Evolutionary conservation across 2,797 vertebrate species (phyloP).

Genomic region (Gallinago solitaria): DNA sequence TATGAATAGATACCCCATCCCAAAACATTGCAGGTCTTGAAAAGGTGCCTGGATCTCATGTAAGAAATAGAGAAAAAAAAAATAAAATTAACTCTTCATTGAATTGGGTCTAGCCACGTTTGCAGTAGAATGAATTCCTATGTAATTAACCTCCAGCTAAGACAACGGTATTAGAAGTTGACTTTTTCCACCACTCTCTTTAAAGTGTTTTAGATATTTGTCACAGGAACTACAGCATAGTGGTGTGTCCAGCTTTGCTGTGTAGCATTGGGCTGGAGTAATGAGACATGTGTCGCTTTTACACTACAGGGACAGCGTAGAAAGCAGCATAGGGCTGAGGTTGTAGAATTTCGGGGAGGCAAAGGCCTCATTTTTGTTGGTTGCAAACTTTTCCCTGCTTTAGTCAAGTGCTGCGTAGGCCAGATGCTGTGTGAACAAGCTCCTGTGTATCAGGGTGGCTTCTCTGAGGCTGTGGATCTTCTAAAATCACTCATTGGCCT

Average conservation of each 20-base stretch:
- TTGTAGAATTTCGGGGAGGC: not conserved
- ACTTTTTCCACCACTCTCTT: not conserved
- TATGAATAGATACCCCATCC: not conserved
- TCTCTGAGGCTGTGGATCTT: slow-evolving; percentile 12
- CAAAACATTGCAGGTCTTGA: not conserved
- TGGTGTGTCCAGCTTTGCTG: not conserved
- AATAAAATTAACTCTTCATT: not conserved
- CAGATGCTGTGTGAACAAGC: not conserved
- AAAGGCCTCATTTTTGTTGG: not conserved
- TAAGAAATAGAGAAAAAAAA: not conserved
- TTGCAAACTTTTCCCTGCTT: not conserved
- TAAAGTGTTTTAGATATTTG: not conserved
- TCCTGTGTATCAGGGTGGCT: slow-evolving; percentile 24
- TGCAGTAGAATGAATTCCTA: not conserved
- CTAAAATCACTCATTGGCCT: slow-evolving; percentile 15
- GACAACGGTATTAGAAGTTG: not conserved
- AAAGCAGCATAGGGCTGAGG: not conserved
- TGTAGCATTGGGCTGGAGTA: no score
- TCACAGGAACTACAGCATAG: not conserved
- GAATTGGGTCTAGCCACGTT: not conserved
- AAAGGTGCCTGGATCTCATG: not conserved
- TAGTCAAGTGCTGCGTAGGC: not conserved
- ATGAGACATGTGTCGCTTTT: not conserved
- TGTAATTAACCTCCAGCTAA: not conserved
- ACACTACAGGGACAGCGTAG: not conserved